A percentile compares a stretch with the other conserved stretches of the same genome.
Conservation (phyloP, 2,113 vertebrate genomes). For the Ahaetulla prasina region DNA sequence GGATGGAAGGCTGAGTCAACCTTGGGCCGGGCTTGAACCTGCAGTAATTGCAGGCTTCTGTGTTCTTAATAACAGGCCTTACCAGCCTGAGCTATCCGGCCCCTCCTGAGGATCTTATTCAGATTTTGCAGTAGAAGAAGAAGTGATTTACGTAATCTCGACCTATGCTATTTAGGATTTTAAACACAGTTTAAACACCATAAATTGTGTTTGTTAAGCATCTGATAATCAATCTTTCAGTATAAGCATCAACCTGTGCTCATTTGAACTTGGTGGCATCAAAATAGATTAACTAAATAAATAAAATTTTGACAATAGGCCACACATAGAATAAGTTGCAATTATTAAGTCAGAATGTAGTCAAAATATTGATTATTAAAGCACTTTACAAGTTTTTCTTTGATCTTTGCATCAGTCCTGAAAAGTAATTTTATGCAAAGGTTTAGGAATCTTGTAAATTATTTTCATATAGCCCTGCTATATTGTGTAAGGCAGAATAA, state of each 20-base stretch:
- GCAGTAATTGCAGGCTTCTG: no score
- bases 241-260: neutral
- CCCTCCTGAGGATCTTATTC: neutral
- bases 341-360: neutral
- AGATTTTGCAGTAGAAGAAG: neutral
- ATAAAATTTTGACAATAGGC: neutral
- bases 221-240: neutral
- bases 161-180: neutral
- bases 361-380: neutral
- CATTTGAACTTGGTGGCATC: neutral
- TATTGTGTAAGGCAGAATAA: neutral
- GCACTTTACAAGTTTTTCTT: neutral
- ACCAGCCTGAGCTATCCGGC: no score
- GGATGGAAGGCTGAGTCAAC: no score
- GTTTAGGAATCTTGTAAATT: neutral
- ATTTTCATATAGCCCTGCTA: neutral
- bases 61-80: no score
- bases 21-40: no score
- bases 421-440: neutral
- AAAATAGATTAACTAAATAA: neutral
- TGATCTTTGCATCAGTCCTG: neutral
- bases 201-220: neutral
- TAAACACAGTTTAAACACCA: neutral
- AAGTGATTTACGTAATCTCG: neutral
- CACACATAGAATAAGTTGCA: neutral